Base-by-base conservation (phyloP, 2,797 vertebrate species). In the Neosalanx taihuensis region DNA sequence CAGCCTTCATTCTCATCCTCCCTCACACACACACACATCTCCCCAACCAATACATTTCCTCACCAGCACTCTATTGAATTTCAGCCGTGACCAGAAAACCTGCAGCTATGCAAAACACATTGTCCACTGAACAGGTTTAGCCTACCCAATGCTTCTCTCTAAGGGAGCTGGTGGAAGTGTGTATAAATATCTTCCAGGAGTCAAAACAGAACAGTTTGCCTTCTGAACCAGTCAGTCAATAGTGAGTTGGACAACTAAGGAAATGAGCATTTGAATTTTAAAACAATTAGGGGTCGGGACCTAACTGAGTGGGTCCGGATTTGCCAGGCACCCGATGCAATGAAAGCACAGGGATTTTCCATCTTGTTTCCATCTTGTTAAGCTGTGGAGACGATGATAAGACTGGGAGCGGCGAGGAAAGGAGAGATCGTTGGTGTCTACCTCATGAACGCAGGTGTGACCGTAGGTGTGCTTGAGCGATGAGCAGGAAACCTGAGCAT, bases 11-110 rank as follows among this genome's bases (percentile, higher is more conserved):
- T 53, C 49, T 53, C 49, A 15, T 53, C 17, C 15, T 18, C 49
- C 4, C 49, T 15, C 49, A 53, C 49, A 53, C 49, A 53, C 49
- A 53, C 51, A 53, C 51, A 53, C 51, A 53, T 46, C 26, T 12
- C 65, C 74, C 60, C 72, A 78, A 71, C 77, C 46, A 59, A 73
- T 79, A 80, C 72, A 83, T 74, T 74, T 70, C 71, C 61, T 63
- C 68, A 58, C 46, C 61, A 68, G 49, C 35, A 68, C 70, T 80
- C 53, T 30, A 26, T 64, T 72, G 49, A 37, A 59, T 66, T 67
- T 51, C 69, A 61, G 49, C 69, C 64, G 18, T 61, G 35, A 63
- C 65, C 58, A 23, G 37, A 49, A 70, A 29, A 49, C 41, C 37
- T 37, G 30, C 63, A 15, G 31, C 9, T 13, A 12, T 3, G 49